phyloP scores from a whole-genome alignment of 2,888 invertebrate species.

The Tuberolachnus salignus region DNA sequence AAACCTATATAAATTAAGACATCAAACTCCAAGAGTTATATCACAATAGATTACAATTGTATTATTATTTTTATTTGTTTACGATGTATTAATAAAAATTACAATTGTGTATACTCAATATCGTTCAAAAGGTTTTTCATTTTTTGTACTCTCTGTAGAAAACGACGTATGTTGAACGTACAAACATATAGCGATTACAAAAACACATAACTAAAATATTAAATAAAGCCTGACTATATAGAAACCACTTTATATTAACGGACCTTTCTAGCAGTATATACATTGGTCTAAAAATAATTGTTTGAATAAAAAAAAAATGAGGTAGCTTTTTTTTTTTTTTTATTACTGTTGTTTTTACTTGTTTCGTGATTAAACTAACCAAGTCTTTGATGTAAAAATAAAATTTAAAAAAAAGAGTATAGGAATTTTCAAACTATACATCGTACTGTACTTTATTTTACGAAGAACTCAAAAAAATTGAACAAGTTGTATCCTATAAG shows the following conservation, averaged over 20 bases:
- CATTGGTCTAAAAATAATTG: conserved; percentile 6
- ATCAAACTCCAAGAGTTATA: not conserved
- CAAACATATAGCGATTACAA: not conserved
- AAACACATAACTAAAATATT: conserved; percentile 24
- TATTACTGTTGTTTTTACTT: conserved; percentile 29
- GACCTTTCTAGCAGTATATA: not conserved
- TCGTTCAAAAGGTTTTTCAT: not conserved
- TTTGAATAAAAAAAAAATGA: conserved; percentile 20
- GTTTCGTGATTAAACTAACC: conserved; percentile 14
- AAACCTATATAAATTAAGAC: not conserved
- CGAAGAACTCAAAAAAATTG: not conserved
- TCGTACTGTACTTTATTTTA: not conserved
- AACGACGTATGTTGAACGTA: not conserved
- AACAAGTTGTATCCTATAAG: not conserved
- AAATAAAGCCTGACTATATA: not conserved
- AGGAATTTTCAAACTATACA: not conserved
- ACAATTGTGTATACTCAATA: not conserved
- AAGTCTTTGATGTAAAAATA: not conserved
- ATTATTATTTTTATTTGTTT: not conserved
- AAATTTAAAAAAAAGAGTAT: not conserved
- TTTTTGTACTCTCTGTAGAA: conserved; percentile 9
- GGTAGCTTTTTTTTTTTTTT: conserved; percentile 5
- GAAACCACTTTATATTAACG: not conserved
- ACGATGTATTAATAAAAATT: not conserved
- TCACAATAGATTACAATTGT: not conserved